Evolutionary conservation across 2,888 invertebrate species (phyloP), one percentile per base, ranked within the genome.

Genomic region (Ennomos quercinarius): DNA sequence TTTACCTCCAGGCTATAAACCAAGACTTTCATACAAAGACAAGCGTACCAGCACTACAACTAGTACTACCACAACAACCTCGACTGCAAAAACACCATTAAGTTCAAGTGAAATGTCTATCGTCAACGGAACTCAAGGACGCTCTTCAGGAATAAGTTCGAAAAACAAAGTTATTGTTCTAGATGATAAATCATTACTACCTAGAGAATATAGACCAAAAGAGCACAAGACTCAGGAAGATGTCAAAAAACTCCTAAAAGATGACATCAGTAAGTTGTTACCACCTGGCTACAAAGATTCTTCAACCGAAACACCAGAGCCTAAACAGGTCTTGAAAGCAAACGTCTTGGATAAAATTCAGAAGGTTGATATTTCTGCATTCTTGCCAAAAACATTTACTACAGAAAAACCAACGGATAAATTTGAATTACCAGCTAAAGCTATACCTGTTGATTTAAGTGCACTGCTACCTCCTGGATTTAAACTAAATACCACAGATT

Each of bases 231-330:
- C 76, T 34, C 83, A 85, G 70, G 92, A 92, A 63, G 90, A 90
- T 55, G 48, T 90, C 45, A 84, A 86, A 70, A 89, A 93, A 78
- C 81, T 93, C 9, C 91, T 94, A 71, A 86, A 91, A 43, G 94
- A 94, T 67, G 94, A 95, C 67, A 72, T 94, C 0, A 93, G 89
- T 70, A 93, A 94, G 66, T 90, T 95, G 47, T 83, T 96, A 63
- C 96, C 96, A n/a, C 93, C 95, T 9, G 95, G 95, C 3, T 96
- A 93, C 71, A 96, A 95, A 69, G 76, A 87, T 9, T 81, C 80
- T 34, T 78, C 55, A 51, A 79, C 87, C 38, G 90, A 91, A 63
- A 60, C 67, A 3, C 55, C 80, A 9, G 72, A 80, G 57, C 65
- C 65, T 0, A 88, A 83, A 66, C 76, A 78, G 27, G 82, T 80